Evolutionary conservation across 2,797 vertebrate genomes (phyloP), one percentile per base, ranked within the genome.

Genomic region (Coluber constrictor): DNA sequence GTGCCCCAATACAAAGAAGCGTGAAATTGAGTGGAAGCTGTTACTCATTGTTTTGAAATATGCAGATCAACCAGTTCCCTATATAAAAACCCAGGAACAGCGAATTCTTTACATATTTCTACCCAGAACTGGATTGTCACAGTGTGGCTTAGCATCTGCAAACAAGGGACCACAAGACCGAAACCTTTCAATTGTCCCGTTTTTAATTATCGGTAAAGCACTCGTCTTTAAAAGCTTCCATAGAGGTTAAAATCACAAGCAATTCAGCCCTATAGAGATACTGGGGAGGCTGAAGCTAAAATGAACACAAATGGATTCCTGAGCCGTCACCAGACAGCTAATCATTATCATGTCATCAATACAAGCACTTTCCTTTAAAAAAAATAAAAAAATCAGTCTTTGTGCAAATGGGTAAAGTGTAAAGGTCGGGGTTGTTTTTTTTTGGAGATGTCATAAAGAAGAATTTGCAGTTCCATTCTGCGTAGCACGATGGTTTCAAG

Each of bases 311-410:
- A 92, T 70, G 57, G 86, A 63, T 57, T 87, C 90, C 61, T 18
- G 10, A 87, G 91, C 37, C 66, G 13, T 66, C 12, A 43, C 12
- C 23, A 51, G 56, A n/a, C 43, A 60, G 66, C 86, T 83, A 86
- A 92, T 90, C 86, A 32, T 94, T 92, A 92, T 51, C 32, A n/a
- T 37, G 70, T 87, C 89, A 89, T 94, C 29, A 51, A 94, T 63
- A 92, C 29, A 27, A 37, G n/a, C 86, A 83, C 89, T 57, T 54
- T 37, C 63, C 20, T 66, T 5, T 29, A 57, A 20, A 37, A 74
- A 27, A 61, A 43, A 79, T 16, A 79, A 37, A 51, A 63, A 86
- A 55, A 87, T 16, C 18, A 83, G 25, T 92, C 61, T 29, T 12
- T 66, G 47, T 83, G 51, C 66, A 86, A 90, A 83, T 63, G n/a